Percentiles rank a stretch among this genome's conserved stretches.
phyloP scores from a whole-genome alignment of 2,888 invertebrate genomes.

The Acrobasis suavella region DNA sequence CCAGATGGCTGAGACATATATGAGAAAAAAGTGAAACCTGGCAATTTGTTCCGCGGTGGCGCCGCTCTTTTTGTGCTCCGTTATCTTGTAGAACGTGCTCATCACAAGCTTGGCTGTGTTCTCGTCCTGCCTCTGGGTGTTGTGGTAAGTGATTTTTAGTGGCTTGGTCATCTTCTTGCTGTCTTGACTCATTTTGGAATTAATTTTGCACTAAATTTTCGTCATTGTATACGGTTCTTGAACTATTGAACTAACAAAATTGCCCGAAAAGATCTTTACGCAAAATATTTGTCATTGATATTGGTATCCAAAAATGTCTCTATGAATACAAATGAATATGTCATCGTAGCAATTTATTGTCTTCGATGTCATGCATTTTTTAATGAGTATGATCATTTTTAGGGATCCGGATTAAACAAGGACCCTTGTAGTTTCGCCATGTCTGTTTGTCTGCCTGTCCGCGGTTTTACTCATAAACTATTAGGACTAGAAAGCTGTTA shows the following conservation, averaged over 20 bases:
- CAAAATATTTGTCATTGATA: not conserved
- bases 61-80: conserved; percentile 35
- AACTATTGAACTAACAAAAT: not conserved
- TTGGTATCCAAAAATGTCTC: not conserved
- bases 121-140: conserved; percentile 37
- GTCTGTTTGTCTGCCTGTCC: too few relatives aligned
- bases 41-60: conserved; percentile 39
- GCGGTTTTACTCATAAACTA: too few relatives aligned
- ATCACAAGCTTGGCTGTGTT: conserved; percentile 51
- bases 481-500: too few relatives aligned
- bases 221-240: not conserved
- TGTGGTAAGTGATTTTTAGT: conserved; percentile 24
- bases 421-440: too few relatives aligned
- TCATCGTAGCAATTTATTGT: too few relatives aligned
- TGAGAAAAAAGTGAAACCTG: not conserved
- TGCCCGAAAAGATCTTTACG: not conserved
- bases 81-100: conserved; percentile 47
- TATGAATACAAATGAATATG: not conserved
- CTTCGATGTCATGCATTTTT: too few relatives aligned
- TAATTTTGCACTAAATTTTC: not conserved
- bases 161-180: not conserved
- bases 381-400: too few relatives aligned
- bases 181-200: not conserved
- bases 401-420: too few relatives aligned
- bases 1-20: too few relatives aligned